Evolutionary conservation across 1,140 invertebrate genomes (phyloP), one percentile per base, ranked within the genome.

Genomic region (Drosophila leontia): DNA sequence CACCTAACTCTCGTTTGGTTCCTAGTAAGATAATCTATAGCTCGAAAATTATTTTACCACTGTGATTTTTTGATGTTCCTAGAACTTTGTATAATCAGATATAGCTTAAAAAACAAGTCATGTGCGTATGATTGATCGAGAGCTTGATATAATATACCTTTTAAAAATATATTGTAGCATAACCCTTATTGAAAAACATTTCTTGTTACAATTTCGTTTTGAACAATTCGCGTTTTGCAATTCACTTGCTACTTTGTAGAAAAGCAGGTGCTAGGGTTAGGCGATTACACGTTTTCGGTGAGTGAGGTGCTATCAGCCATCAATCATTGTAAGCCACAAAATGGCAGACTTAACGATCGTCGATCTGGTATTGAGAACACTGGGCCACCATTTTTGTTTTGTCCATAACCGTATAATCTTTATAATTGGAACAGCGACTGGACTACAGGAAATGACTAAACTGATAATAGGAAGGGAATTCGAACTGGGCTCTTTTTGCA

Each of bases 401-500:
- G 39, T 23, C 47, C 45, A 39, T 35, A 45, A 32, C 70, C 17
- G 19, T 44, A 75, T 75, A 83, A 79, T 80, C 80, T 83, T 34
- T 48, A 65, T 60, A 72, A 60, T 60, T 72, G 53, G 13, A 72
- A 72, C 35, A 37, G 35, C 65, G 64, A 69, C 50, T 68, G 57
- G 23, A 11, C 51, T 48, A 42, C 81, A 78, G 82, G 78, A 85
- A 85, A 85, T 81, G 63, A 75, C 63, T 78, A 61, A 55, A 60
- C 64, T 82, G 82, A 85, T 85, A 86, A 78, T 56, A 39, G 12
- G 19, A 75, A 78, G n/a, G 9, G 56, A 60, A 48, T 63, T 47
- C 44, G 65, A 32, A 48, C 41, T 15, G 39, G 12, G 32, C 39
- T 59, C 34, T 60, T 57, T 68, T 4, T 13, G n/a, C 23, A 7